Percentiles rank a stretch among this genome's conserved stretches.
phyloP scores from a whole-genome alignment of 1,140 invertebrate species.

The Melipona quadrifasciata region DNA sequence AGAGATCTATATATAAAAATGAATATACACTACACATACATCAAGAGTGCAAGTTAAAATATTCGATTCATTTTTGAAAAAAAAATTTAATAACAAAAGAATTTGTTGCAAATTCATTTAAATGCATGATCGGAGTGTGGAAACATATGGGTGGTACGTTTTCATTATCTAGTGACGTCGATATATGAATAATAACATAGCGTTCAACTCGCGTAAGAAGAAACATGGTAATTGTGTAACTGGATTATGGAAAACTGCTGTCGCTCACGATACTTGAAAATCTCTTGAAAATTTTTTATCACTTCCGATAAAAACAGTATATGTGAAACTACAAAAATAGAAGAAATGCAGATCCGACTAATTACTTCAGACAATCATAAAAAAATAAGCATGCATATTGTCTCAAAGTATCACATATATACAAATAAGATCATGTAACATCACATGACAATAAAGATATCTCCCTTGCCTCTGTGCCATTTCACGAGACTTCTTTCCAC shows the following conservation, averaged over 20 bases:
- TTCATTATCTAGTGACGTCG: slow-evolving; percentile 54
- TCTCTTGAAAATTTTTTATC: slow-evolving; percentile 7
- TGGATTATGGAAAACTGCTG: slow-evolving; percentile 13
- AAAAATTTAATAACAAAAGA: neutral
- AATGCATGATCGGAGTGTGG: slow-evolving; percentile 2
- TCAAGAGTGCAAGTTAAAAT: neutral
- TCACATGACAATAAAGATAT: no score
- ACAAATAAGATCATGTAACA: no score
- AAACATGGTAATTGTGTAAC: slow-evolving; percentile 49
- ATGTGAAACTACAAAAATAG: neutral
- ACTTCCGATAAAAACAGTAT: neutral
- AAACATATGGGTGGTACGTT: slow-evolving; percentile 50
- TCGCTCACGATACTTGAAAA: slow-evolving; percentile 33
- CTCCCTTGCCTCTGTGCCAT: no score
- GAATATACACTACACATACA: neutral
- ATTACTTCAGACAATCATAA: no score
- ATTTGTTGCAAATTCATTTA: slow-evolving; percentile 16
- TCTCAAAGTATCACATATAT: no score
- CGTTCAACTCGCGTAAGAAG: slow-evolving; percentile 55
- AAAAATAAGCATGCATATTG: no score
- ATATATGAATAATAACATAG: slow-evolving; percentile 59
- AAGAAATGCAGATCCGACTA: no score
- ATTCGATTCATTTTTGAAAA: neutral
- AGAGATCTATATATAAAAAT: neutral
- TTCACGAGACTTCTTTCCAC: no score